A percentile compares a stretch with the other conserved stretches of the same genome.
phyloP scores from a whole-genome alignment of 2,888 invertebrate species.

The Tachystola acroxantha region DNA sequence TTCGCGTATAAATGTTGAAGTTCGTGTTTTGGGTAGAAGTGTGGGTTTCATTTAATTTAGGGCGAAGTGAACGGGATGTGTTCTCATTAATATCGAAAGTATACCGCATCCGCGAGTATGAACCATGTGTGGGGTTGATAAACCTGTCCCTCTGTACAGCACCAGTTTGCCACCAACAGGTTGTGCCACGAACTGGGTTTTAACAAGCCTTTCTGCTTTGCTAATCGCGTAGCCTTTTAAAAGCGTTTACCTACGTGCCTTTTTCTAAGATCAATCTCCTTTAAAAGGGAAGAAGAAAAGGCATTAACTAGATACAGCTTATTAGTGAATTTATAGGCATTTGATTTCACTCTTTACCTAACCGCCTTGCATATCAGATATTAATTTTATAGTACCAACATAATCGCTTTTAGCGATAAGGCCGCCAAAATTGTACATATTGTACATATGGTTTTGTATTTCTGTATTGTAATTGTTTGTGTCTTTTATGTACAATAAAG shows the following conservation, averaged over 20 bases:
- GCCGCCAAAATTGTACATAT: too few relatives aligned
- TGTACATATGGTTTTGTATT: too few relatives aligned
- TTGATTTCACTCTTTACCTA: not conserved
- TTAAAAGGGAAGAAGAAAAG: slow-evolving; percentile 5
- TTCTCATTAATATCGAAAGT: slow-evolving; percentile 67
- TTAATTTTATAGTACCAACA: slow-evolving; percentile 1
- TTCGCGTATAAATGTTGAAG: not conserved
- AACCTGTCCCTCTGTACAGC: slow-evolving; percentile 56
- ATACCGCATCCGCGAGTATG: slow-evolving; percentile 69
- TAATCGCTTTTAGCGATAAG: too few relatives aligned
- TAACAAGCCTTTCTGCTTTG: slow-evolving; percentile 52
- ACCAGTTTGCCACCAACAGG: slow-evolving; percentile 61
- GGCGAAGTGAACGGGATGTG: slow-evolving; percentile 46
- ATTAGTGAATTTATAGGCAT: not conserved
- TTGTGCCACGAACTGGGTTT: slow-evolving; percentile 49
- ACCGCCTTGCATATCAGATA: not conserved
- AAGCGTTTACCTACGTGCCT: slow-evolving; percentile 9
- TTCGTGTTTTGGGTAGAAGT: too few relatives aligned
- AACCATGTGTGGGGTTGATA: slow-evolving; percentile 58
- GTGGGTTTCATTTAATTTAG: slow-evolving; percentile 11
- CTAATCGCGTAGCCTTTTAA: slow-evolving; percentile 29
- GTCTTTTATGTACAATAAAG: too few relatives aligned
- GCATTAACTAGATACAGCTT: not conserved
- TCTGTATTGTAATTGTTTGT: too few relatives aligned
- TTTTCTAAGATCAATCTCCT: slow-evolving; percentile 6